A percentile compares a stretch with the other conserved stretches of the same genome.
These are phyloP conservation scores for Oscheius onirici DNA, from an alignment of 2,888 invertebrate genomes.

Conservation along the genomic window DNA sequence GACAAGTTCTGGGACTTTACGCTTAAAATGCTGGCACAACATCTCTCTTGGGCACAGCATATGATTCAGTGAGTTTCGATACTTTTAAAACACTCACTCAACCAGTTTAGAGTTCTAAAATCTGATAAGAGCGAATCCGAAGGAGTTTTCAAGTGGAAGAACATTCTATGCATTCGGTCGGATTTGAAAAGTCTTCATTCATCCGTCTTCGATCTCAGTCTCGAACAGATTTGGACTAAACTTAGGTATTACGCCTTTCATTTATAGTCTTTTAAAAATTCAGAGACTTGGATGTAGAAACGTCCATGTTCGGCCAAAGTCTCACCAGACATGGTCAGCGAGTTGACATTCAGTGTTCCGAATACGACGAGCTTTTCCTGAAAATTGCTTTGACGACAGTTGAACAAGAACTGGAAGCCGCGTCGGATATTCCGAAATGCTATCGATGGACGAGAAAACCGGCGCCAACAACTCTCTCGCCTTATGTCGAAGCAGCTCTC, in stretches of 20 bases:
- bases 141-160: conserved; percentile 27
- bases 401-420: conserved; percentile 71
- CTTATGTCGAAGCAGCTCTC: conserved; percentile 75
- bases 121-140: background rate
- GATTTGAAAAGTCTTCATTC: conserved; percentile 34
- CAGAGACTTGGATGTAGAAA: conserved; percentile 54
- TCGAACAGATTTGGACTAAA: conserved; percentile 52
- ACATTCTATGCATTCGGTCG: conserved; percentile 24
- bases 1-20: conserved; percentile 85
- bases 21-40: conserved; percentile 84
- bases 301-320: conserved; percentile 58
- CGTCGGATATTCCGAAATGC: conserved; percentile 85
- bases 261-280: background rate
- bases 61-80: conserved; percentile 35
- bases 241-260: conserved; percentile 33
- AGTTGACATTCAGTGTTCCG: conserved; percentile 34
- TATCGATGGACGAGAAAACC: conserved; percentile 70
- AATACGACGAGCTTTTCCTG: conserved; percentile 37
- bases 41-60: conserved; percentile 71
- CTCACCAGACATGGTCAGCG: conserved; percentile 40
- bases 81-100: conserved; percentile 1
- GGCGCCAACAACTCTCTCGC: conserved; percentile 83
- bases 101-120: background rate
- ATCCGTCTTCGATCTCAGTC: conserved; percentile 44
- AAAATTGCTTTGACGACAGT: conserved; percentile 26